Evolutionary conservation across 2,797 vertebrate species (phyloP).

Genomic region (Phylloscopus collybita): DNA sequence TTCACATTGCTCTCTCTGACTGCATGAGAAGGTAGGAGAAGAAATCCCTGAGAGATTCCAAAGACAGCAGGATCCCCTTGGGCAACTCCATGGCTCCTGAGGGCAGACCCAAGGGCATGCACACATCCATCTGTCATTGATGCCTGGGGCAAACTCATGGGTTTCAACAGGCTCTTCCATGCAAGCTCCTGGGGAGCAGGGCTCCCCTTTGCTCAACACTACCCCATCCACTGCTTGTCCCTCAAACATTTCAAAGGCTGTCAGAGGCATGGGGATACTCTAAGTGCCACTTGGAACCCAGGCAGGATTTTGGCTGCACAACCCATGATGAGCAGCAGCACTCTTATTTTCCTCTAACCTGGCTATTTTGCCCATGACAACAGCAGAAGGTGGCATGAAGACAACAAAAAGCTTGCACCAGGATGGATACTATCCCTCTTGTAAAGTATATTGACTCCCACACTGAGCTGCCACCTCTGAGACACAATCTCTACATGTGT

Average conservation of each 20-base stretch:
- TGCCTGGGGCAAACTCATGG: neutral
- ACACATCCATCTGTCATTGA: fast-evolving
- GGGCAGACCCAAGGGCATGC: neutral
- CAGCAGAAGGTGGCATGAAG: neutral
- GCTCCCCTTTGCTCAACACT: neutral
- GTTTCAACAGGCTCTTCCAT: neutral
- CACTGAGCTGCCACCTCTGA: neutral
- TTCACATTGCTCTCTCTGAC: neutral
- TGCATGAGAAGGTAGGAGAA: neutral
- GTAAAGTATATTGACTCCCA: neutral
- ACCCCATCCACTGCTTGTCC: neutral
- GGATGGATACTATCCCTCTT: neutral
- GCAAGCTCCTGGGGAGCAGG: neutral
- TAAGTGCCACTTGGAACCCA: neutral
- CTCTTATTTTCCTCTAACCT: neutral
- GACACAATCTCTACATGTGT: neutral
- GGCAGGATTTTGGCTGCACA: neutral
- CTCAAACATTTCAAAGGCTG: neutral
- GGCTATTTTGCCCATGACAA: neutral
- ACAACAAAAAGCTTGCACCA: neutral
- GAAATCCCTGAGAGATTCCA: neutral
- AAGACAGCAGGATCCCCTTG: neutral
- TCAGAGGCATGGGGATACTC: neutral
- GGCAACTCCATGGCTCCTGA: neutral
- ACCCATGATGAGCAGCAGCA: neutral